These are phyloP conservation scores for Papilio polytes DNA, from an alignment of 1,140 invertebrate species.

Conservation along the genomic window DNA sequence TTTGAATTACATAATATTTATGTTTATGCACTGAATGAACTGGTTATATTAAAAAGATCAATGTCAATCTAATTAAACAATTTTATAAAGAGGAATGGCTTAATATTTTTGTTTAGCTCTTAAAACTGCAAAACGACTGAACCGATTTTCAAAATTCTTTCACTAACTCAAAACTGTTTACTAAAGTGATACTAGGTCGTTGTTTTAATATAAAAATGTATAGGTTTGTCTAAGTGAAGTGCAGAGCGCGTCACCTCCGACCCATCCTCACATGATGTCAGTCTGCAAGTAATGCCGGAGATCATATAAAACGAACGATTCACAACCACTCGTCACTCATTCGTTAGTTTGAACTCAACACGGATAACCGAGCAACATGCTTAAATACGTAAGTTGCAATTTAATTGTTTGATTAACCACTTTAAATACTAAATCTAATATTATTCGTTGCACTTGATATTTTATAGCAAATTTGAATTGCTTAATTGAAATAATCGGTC, in stretches of 20 bases:
- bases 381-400: constrained; percentile 77
- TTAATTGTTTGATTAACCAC: constrained; percentile 47
- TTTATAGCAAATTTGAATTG: not conserved
- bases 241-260: constrained; percentile 36
- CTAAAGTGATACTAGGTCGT: not conserved
- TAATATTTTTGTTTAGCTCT: not conserved
- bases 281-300: constrained; percentile 68
- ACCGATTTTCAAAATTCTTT: not conserved
- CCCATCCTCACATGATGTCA: constrained; percentile 75
- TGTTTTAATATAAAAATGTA: constrained; percentile 1
- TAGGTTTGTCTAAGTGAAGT: constrained; percentile 11
- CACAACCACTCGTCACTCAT: constrained; percentile 72
- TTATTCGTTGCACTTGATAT: not conserved
- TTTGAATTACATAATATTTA: not conserved
- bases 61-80: not conserved
- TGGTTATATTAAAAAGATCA: not conserved
- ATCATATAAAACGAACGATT: constrained; percentile 78
- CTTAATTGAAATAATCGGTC: not conserved
- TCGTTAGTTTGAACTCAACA: constrained; percentile 80
- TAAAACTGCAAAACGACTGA: not conserved
- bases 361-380: constrained; percentile 76
- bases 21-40: not conserved
- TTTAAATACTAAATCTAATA: constrained; percentile 14
- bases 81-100: not conserved
- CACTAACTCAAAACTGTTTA: not conserved